Evolutionary conservation across 2,888 invertebrate genomes (phyloP).

Genomic region (Hirudinaria manillensis): DNA sequence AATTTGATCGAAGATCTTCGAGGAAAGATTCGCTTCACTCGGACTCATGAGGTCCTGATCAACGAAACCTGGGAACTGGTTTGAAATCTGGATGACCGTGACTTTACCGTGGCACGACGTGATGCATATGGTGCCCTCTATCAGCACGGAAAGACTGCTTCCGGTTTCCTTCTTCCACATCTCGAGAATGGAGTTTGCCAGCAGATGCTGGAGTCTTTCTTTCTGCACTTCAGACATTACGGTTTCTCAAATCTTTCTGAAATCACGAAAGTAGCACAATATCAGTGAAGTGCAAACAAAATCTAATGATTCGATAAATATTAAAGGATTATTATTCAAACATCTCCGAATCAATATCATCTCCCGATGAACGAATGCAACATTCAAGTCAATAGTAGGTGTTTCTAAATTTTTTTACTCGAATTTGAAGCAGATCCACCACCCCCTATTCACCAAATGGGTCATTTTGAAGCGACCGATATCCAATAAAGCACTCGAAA

Average conservation of each 20-base stretch:
- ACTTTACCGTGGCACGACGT: conserved; percentile 39
- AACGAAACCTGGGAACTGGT: conserved; percentile 36
- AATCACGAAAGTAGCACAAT: not conserved
- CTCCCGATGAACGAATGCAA: not conserved
- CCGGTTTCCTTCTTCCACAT: conserved; percentile 43
- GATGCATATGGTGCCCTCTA: conserved; percentile 42
- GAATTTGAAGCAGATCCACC: no score
- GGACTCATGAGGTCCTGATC: conserved; percentile 8
- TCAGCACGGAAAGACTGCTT: conserved; percentile 39
- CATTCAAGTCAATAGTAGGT: not conserved
- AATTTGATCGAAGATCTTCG: conserved; percentile 7
- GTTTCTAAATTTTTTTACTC: not conserved
- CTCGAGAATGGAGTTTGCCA: conserved; percentile 41
- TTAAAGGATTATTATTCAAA: not conserved
- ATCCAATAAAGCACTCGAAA: no score
- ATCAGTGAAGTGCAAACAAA: not conserved
- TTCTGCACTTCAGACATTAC: conserved; percentile 40
- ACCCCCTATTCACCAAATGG: no score
- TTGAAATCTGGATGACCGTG: conserved; percentile 40
- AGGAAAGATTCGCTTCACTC: not conserved
- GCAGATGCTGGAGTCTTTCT: conserved; percentile 39
- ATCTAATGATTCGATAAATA: not conserved
- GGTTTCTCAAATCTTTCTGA: not conserved
- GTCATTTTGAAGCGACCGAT: no score
- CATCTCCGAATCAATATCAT: not conserved